Conservation (phyloP, 2,888 invertebrate species). For the Epirrhoe alternata region DNA sequence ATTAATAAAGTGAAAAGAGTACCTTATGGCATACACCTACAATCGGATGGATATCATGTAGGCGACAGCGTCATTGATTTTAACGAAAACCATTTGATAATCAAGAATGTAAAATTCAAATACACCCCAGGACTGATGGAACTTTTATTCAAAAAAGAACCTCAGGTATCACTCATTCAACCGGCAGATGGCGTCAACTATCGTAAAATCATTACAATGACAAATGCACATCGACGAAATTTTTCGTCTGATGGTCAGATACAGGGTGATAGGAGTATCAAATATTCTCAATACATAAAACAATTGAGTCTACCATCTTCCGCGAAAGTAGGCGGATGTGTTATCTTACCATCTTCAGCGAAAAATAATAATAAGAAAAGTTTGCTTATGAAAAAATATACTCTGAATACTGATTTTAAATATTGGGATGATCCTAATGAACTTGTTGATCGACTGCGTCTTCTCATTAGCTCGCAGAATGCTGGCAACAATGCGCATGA, state of each 20-base stretch:
- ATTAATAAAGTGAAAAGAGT: slow-evolving; percentile 2
- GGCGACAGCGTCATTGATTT: slow-evolving; percentile 6
- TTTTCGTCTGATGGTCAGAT: slow-evolving; percentile 5
- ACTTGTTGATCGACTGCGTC: slow-evolving; percentile 8
- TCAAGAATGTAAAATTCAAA: slow-evolving; percentile 9
- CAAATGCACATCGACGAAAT: slow-evolving; percentile 10
- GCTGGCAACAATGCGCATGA: too few relatives aligned
- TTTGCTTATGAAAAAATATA: slow-evolving; percentile 3
- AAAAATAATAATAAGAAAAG: slow-evolving; percentile 7
- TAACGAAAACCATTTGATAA: slow-evolving; percentile 3
- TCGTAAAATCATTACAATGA: slow-evolving; percentile 3
- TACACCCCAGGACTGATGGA: slow-evolving; percentile 6
- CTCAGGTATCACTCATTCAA: too few relatives aligned
- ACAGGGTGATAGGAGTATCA: slow-evolving; percentile 1
- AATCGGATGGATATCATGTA: neutral
- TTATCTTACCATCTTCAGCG: slow-evolving; percentile 1
- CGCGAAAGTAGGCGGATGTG: neutral
- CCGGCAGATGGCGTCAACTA: too few relatives aligned
- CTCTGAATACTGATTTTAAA: slow-evolving; percentile 5
- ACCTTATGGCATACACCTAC: slow-evolving; percentile 3
- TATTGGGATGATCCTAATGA: slow-evolving; percentile 13
- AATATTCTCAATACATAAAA: too few relatives aligned
- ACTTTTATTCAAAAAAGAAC: slow-evolving; percentile 6
- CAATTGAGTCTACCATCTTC: neutral
- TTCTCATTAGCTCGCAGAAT: slow-evolving; percentile 2